phyloP scores from a whole-genome alignment of 2,888 invertebrate genomes.

The Oligia latruncula region DNA sequence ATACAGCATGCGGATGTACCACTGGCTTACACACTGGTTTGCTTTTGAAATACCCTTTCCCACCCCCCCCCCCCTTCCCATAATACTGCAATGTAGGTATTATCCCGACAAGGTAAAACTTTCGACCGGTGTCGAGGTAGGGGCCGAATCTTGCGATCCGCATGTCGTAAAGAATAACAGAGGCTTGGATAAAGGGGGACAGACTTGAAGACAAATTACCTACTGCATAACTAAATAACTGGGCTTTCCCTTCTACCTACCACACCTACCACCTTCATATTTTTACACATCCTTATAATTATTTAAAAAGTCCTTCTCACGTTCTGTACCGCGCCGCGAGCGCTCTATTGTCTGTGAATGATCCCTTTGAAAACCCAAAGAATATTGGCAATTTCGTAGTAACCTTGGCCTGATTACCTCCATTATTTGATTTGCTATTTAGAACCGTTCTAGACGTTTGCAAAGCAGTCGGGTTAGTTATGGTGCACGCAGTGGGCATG shows the following conservation, averaged over 20 bases:
- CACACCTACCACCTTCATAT: slow-evolving; percentile 8
- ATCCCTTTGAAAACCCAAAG: slow-evolving; percentile 58
- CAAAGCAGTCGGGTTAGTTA: slow-evolving; percentile 60
- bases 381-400: slow-evolving; percentile 65
- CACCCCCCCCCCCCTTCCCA: neutral
- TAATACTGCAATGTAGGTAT: neutral
- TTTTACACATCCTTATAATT: slow-evolving; percentile 41
- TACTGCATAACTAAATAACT: neutral
- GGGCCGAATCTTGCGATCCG: neutral
- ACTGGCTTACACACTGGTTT: neutral
- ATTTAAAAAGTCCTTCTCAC: slow-evolving; percentile 46
- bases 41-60: neutral
- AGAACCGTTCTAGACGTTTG: slow-evolving; percentile 42
- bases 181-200: too few species aligned
- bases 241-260: neutral
- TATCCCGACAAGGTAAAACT: neutral
- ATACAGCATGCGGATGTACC: neutral
- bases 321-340: slow-evolving; percentile 73
- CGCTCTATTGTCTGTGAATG: slow-evolving; percentile 75
- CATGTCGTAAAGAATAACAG: neutral
- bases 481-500: slow-evolving; percentile 76
- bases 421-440: slow-evolving; percentile 59
- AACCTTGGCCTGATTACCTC: slow-evolving; percentile 77
- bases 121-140: too few species aligned
- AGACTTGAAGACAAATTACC: neutral